phyloP scores from a whole-genome alignment of 1,140 invertebrate species.

The Zophobas morio region DNA sequence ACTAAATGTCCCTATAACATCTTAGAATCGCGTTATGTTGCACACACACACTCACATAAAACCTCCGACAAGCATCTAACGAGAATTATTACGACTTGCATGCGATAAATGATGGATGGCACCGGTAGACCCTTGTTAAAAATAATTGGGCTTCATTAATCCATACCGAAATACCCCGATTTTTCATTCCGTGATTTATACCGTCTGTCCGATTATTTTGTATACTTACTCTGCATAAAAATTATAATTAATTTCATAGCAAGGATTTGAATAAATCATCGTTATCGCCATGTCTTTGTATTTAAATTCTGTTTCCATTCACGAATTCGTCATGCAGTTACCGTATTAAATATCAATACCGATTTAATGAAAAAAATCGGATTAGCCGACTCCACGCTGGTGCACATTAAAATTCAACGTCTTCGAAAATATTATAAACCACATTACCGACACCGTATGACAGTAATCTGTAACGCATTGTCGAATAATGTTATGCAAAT shows the following conservation, averaged over 20 bases:
- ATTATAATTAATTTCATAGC: constrained; percentile 40
- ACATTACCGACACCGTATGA: constrained; percentile 39
- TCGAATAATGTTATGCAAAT: constrained; percentile 46
- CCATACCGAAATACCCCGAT: constrained; percentile 21
- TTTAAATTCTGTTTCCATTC: constrained; percentile 48
- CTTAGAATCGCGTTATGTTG: constrained; percentile 48
- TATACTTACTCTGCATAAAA: constrained; percentile 29
- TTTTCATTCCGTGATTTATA: constrained; percentile 40
- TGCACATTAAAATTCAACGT: constrained; percentile 44
- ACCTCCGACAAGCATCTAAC: constrained; percentile 40
- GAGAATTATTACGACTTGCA: constrained; percentile 38
- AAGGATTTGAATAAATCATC: constrained; percentile 47
- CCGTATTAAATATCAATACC: constrained; percentile 48
- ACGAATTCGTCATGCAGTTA: constrained; percentile 46
- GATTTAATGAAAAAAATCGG: constrained; percentile 48
- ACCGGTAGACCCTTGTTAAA: constrained; percentile 43
- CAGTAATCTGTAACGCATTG: constrained; percentile 49
- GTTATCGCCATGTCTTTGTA: constrained; percentile 49
- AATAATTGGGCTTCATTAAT: constrained; percentile 48
- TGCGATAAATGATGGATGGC: constrained; percentile 47
- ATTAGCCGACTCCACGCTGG: constrained; percentile 42
- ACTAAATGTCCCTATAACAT: constrained; percentile 49
- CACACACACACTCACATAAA: constrained; percentile 34
- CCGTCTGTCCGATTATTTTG: constrained; percentile 38
- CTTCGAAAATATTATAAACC: constrained; percentile 42